Evolutionary conservation across 30 jellyfish, hydroid and myxozoan species (phyloP), one percentile per base, ranked within the genome.

Genomic region (Aurelia aurita): DNA sequence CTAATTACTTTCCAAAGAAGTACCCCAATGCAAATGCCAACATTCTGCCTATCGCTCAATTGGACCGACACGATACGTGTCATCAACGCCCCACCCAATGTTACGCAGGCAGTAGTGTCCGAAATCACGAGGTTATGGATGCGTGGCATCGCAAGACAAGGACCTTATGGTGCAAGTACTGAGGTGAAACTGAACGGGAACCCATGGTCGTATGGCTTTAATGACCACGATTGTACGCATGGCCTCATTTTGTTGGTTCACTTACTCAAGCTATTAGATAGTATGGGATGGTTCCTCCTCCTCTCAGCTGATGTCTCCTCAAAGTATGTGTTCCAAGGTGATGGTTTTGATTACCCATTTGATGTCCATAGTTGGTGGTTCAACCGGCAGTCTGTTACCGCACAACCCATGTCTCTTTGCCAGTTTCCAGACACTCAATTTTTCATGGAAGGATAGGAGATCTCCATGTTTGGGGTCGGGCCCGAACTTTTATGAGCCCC

Each of bases 311-410:
- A 88, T 88, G 89, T 88, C 18, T 69, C 86, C n/a, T 87, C 97
- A 19, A 88, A 80, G 62, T 88, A 55, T 28, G 51, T 70, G 22
- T 67, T 32, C 28, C 89, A 80, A 32, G 89, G 69, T 7, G 31
- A 79, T 20, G 94, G 84, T 0, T 86, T 85, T 26, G 94, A 67
- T 32, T 68, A 68, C 51, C 90, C 97, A 1, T 1, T 69, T 34
- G 97, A 88, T 61, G 93, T 80, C 15, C 97, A 88, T 57, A 88
- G 97, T 46, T 68, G 85, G 79, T 87, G 79, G 81, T 87, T n/a
- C n/a, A n/a, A n/a, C n/a, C n/a, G n/a, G n/a, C n/a, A n/a, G n/a
- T n/a, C n/a, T n/a, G n/a, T n/a, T n/a, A n/a, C n/a, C n/a, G n/a
- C n/a, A n/a, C n/a, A n/a, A n/a, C n/a, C n/a, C n/a, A n/a, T n/a